These are phyloP conservation scores for Branchipolynoe longqiensis DNA, from an alignment of 2,888 invertebrate genomes.

Conservation along the genomic window DNA sequence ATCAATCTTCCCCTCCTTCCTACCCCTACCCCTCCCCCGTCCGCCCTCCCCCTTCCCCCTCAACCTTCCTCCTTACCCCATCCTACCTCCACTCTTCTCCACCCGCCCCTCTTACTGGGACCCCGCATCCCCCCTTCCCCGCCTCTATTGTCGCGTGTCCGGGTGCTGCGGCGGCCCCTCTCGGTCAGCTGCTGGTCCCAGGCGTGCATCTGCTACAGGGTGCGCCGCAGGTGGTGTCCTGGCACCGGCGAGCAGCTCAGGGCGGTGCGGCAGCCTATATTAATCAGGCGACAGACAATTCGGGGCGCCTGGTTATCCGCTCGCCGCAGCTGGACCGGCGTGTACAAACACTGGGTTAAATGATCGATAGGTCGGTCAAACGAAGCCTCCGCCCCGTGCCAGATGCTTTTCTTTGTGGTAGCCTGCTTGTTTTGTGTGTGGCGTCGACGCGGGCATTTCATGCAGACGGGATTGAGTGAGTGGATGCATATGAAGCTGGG, in stretches of 20 bases:
- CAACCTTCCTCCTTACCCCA: neutral
- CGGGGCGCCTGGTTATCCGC: neutral
- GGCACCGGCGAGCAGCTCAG: neutral
- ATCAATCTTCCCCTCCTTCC: neutral
- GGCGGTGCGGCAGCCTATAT: conserved; percentile 21
- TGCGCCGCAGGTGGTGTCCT: too few species aligned
- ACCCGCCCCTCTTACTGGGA: neutral
- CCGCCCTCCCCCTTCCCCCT: neutral
- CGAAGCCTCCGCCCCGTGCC: conserved; percentile 13
- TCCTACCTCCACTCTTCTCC: neutral
- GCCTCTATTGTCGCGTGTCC: too few species aligned
- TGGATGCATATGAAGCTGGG: neutral
- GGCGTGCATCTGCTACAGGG: too few species aligned
- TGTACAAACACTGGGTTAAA: conserved; percentile 31
- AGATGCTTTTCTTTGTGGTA: conserved; percentile 34
- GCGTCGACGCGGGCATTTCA: conserved; percentile 3
- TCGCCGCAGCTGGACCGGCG: conserved; percentile 1
- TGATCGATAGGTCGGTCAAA: conserved; percentile 35
- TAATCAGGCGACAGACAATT: conserved; percentile 15
- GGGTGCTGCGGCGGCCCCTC: neutral
- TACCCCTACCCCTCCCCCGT: neutral
- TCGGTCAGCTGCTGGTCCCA: neutral
- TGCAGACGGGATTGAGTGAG: neutral
- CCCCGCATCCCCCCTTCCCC: neutral
- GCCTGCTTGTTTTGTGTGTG: neutral